phyloP scores from a whole-genome alignment of 2,113 vertebrate genomes.

The Dasyornis broadbenti region DNA sequence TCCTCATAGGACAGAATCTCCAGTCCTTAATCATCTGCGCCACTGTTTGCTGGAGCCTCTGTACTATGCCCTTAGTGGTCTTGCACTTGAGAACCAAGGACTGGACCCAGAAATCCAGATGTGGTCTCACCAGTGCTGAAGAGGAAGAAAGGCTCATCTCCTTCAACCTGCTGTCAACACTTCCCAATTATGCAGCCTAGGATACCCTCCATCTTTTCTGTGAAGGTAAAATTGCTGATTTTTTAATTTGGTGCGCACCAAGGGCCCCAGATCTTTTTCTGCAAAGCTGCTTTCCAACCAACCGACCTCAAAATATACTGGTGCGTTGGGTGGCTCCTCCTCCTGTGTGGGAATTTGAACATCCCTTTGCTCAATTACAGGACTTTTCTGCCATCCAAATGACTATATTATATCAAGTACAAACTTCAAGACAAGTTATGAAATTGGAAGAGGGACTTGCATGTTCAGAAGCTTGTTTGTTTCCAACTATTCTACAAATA shows the following conservation, averaged over 20 bases:
- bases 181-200: background rate
- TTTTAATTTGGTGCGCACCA: background rate
- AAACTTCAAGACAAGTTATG: background rate
- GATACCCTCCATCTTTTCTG: fast-evolving
- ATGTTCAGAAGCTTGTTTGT: background rate
- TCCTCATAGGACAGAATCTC: background rate
- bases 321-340: background rate
- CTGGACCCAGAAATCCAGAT: background rate
- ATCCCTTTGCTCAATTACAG: background rate
- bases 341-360: background rate
- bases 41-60: background rate
- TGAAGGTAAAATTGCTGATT: background rate
- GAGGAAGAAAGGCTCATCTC: background rate
- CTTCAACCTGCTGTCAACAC: background rate
- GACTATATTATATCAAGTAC: background rate
- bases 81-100: background rate
- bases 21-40: background rate
- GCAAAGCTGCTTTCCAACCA: background rate
- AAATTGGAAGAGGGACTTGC: background rate
- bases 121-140: background rate
- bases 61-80: background rate
- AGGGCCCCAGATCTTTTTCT: background rate
- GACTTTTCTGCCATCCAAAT: background rate
- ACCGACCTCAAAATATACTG: background rate
- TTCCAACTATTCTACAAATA: background rate